A percentile compares a stretch with the other conserved stretches of the same genome.
phyloP scores from a whole-genome alignment of 2,797 vertebrate species.

The Ctenosaura bakeri region DNA sequence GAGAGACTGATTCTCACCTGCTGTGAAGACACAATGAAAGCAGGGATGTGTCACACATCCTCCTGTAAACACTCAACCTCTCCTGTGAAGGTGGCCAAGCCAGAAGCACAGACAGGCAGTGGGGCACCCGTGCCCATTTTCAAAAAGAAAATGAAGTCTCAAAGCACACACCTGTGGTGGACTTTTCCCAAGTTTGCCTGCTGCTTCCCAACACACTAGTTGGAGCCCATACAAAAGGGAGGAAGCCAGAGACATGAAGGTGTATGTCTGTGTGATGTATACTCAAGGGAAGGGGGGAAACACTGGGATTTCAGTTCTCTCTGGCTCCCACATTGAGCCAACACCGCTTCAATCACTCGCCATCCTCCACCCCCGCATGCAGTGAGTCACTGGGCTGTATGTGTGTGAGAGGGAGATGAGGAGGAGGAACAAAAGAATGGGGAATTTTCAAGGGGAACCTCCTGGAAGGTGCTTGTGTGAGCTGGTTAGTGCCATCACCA shows the following conservation, averaged over 20 bases:
- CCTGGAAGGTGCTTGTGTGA: slow-evolving; percentile 9
- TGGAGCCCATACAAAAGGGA: background rate
- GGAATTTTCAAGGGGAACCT: slow-evolving; percentile 37
- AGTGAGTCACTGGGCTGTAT: slow-evolving; percentile 40
- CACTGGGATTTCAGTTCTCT: slow-evolving; percentile 9
- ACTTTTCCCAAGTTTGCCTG: too few species aligned
- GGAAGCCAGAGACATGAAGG: too few species aligned
- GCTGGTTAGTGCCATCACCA: background rate
- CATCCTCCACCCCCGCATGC: slow-evolving; percentile 36
- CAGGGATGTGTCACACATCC: background rate
- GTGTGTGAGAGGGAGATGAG: background rate
- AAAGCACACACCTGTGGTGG: slow-evolving; percentile 1
- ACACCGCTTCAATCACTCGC: slow-evolving; percentile 21
- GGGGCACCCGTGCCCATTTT: too few species aligned
- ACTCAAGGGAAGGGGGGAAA: background rate
- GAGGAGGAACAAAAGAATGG: slow-evolving; percentile 9
- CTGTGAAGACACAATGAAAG: background rate
- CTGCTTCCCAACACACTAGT: background rate
- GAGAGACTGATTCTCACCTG: background rate
- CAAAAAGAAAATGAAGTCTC: background rate
- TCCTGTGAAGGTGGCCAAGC: too few species aligned
- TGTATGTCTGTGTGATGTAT: background rate
- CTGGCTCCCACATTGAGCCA: slow-evolving; percentile 11
- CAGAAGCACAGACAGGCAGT: too few species aligned
- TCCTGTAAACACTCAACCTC: background rate